phyloP scores from a whole-genome alignment of 2,888 invertebrate species.

The Fragum fragum region DNA sequence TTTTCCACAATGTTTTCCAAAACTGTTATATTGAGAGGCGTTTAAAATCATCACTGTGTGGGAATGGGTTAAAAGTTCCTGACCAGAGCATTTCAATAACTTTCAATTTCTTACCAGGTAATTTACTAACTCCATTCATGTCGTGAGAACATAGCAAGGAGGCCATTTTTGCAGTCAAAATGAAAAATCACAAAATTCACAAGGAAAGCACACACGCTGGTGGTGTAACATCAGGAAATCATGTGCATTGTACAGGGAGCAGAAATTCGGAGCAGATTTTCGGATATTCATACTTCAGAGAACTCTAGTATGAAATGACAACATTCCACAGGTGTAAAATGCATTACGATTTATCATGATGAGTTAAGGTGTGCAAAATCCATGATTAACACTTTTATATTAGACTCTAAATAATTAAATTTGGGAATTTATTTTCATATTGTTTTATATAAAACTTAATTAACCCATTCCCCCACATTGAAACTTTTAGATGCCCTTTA shows the following conservation, averaged over 20 bases:
- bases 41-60: too few relatives aligned
- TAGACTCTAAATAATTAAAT: too few relatives aligned
- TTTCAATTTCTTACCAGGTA: neutral
- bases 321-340: neutral
- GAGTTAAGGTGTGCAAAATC: neutral
- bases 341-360: neutral
- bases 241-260: neutral
- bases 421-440: too few relatives aligned
- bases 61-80: too few relatives aligned
- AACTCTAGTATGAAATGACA: neutral
- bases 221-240: neutral
- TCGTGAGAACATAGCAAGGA: neutral
- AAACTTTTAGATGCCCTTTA: too few relatives aligned
- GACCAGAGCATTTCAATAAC: too few relatives aligned
- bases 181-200: neutral
- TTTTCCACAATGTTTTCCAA: too few relatives aligned
- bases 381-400: neutral
- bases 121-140: neutral
- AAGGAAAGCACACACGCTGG: conserved; percentile 2
- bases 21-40: too few relatives aligned
- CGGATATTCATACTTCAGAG: neutral
- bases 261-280: neutral
- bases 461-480: too few relatives aligned
- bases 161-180: neutral
- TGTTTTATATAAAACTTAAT: too few relatives aligned